Evolutionary conservation across 2,888 invertebrate genomes (phyloP), one percentile per base, ranked within the genome.

Genomic region (Pycnomerus fuliginosus): DNA sequence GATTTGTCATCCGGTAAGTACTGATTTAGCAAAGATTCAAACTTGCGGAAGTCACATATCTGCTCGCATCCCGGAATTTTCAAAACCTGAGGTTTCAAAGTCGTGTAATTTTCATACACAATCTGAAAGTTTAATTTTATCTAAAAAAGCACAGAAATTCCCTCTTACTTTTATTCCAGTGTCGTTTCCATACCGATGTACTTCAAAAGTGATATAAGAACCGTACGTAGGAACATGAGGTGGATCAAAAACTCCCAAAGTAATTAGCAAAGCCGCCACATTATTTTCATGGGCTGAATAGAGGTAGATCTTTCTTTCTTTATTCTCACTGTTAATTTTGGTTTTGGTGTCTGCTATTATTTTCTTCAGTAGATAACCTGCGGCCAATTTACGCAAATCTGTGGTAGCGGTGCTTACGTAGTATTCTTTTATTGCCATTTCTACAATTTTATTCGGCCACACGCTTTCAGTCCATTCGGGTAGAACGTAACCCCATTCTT

Each of bases 381-480:
- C 3, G 15, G 23, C 25, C 10, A 14, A 7, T 23, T 24, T 1
- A 5, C 3, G n/a, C 44, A 69, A 58, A 23, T 55, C 48, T 1
- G 55, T 58, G 30, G 60, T 69, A 16, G 63, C 67, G 53, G 61
- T 65, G 3, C 65, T 56, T 1, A 70, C 52, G 12, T 68, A 62
- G 36, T 73, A 74, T 16, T 72, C 63, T 8, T 71, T 50, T 29
- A 64, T 53, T 0, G 68, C 56, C 11, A 66, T 60, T 1, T 63
- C 63, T 11, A 64, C 58, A 13, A 67, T 59, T 10, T 71, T 65
- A 42, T 61, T 40, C 1, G 68, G 68, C 56, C 60, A 68, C 8
- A 74, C 61, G 2, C 51, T 51, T 2, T 56, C 41, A 0, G 73
- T 64, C 76, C 76, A 76, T 8, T 55, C 44, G 1, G 75, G 75